phyloP scores from a whole-genome alignment of 2,113 vertebrate genomes.

The Cebus imitator region DNA sequence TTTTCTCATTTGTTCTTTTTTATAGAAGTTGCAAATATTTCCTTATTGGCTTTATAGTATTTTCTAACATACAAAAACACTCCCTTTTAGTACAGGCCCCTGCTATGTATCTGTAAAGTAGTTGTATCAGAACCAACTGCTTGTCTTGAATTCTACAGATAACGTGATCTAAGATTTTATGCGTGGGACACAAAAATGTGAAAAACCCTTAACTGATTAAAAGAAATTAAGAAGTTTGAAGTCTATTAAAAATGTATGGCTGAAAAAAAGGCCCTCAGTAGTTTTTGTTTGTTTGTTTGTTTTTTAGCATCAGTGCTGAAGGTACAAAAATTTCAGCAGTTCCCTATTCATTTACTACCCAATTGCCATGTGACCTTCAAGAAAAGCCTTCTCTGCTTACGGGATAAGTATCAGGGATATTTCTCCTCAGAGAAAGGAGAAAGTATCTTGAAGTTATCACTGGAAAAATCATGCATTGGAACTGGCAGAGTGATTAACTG shows the following conservation, averaged over 20 bases:
- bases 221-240: constrained; percentile 1
- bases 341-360: constrained; percentile 9
- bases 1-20: neutral
- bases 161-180: neutral
- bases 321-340: neutral
- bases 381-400: constrained; percentile 20
- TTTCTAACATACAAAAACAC: neutral
- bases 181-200: neutral
- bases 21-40: neutral
- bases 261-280: neutral
- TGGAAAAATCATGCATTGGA: constrained; percentile 78
- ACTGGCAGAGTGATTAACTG: constrained; percentile 73
- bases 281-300: neutral
- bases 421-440: constrained; percentile 63
- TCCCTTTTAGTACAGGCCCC: neutral
- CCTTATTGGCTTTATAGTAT: neutral
- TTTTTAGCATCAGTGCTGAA: constrained; percentile 1
- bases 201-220: neutral
- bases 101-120: neutral
- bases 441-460: constrained; percentile 69
- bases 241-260: constrained; percentile 6
- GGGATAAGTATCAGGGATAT: neutral
- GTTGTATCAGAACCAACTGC: neutral
- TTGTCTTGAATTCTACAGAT: neutral
- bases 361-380: neutral